These are phyloP conservation scores for Marmota flaviventris DNA, from an alignment of 2,113 vertebrate genomes.

Conservation along the genomic window DNA sequence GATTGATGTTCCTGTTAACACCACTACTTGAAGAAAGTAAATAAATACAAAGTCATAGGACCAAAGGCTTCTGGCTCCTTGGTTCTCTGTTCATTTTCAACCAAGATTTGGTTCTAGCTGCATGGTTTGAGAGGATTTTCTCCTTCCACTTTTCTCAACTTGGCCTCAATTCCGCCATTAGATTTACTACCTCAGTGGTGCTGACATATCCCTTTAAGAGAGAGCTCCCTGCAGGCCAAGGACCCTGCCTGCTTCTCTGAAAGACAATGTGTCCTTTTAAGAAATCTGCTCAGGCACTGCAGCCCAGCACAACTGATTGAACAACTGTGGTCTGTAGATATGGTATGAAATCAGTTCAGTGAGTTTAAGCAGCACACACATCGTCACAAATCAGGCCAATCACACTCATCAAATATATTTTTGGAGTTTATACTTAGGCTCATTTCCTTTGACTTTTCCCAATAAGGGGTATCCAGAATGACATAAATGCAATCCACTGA, in stretches of 20 bases:
- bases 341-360: not conserved
- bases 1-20: not conserved
- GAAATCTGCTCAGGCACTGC: slow-evolving; percentile 53
- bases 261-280: slow-evolving; percentile 70
- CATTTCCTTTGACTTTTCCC: slow-evolving; percentile 24
- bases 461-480: not conserved
- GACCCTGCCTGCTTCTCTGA: not conserved
- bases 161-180: slow-evolving; percentile 31
- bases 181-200: slow-evolving; percentile 8
- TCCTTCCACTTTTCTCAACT: not conserved
- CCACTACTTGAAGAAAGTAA: not conserved
- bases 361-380: not conserved
- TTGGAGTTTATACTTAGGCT: not conserved
- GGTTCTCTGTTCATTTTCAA: not conserved
- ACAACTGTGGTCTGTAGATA: not conserved
- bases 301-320: not conserved
- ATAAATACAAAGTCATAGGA: not conserved
- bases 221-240: not conserved
- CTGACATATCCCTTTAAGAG: slow-evolving; percentile 24
- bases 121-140: slow-evolving; percentile 6
- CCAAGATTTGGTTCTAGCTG: rapidly evolving
- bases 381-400: not conserved
- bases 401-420: not conserved
- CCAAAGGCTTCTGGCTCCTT: not conserved
- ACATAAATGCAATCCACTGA: not conserved